Base-by-base conservation (phyloP, 1,140 invertebrate species). In the Dinothrombium tinctorium region DNA sequence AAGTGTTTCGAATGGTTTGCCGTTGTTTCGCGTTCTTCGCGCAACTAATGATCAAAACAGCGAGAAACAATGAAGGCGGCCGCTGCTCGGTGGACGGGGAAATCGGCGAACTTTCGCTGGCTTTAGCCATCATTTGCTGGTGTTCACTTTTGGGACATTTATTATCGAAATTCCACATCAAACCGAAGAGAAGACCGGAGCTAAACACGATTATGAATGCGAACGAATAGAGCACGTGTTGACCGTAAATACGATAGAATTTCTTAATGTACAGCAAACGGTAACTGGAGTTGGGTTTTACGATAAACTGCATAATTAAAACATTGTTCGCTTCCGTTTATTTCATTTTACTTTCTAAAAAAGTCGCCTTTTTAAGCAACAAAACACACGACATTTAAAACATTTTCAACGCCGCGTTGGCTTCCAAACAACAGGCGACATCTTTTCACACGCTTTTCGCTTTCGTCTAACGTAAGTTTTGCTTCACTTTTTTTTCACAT, bases 1-100 rank as follows among this genome's bases (percentile, higher is more conserved):
- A 83, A 1, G 77, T 79, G 40, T 72, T 63, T 28, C 79, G 58
- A 35, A 82, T 73, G 0, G 60, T 58, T 45, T 71, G 60, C 46
- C 76, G 56, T 40, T 58, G 62, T 4, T 67, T 61, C 1, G 60
- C 47, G 50, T 64, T 62, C 14, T 49, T 46, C 15, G 61, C 58
- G 1, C 63, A 63, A 22, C 73, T 72, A 0, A 80, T 50, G 15
- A 84, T 65, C 0, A 76, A 38, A 15, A 76, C 57, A 1, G 73
- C 57, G 2, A 72, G 49, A 42, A 28, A 37, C 11, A 31, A 8
- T 17, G 33, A 9, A 15, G 12, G 20, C n/a, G n/a, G n/a, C n/a
- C n/a, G n/a, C n/a, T n/a, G n/a, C n/a, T n/a, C n/a, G n/a, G n/a
- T 36, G 9, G 17, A 36, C 23, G 9, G 14, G 33, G 4, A 2